Evolutionary conservation across 2,113 vertebrate species (phyloP).

Genomic region (Ariopsis seemanni): DNA sequence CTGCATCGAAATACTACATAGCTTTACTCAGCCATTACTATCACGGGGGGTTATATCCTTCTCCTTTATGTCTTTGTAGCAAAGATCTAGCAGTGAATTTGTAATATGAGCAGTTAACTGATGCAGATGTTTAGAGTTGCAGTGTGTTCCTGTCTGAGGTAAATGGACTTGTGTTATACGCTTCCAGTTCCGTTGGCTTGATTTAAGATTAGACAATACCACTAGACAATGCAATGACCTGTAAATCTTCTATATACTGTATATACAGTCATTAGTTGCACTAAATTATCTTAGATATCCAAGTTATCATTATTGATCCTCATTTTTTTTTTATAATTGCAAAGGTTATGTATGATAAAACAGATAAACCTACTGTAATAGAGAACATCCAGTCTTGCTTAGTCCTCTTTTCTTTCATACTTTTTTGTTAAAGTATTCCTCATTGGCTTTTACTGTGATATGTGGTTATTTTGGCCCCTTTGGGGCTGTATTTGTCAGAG

Average conservation of each 20-base stretch:
- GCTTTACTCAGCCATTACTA: neutral
- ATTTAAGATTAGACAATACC: neutral
- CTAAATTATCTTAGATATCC: neutral
- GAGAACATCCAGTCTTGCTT: neutral
- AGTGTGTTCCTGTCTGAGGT: neutral
- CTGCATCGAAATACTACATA: neutral
- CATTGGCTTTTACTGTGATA: neutral
- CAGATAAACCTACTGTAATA: neutral
- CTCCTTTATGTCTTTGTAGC: neutral
- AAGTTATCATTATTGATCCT: neutral
- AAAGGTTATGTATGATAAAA: neutral
- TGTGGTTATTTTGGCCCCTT: neutral
- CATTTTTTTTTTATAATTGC: neutral
- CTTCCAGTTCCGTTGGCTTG: neutral
- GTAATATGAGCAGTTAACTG: neutral
- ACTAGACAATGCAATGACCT: neutral
- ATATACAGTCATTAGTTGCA: neutral
- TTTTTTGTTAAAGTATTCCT: neutral
- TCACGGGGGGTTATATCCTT: neutral
- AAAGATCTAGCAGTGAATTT: neutral
- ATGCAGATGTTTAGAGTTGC: constrained; percentile 2
- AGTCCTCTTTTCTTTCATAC: neutral
- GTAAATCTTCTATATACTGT: neutral
- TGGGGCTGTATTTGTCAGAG: neutral
- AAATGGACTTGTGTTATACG: neutral